These are phyloP conservation scores for Phylloscopus whistleri DNA, from an alignment of 2,113 vertebrate genomes.

Conservation along the genomic window DNA sequence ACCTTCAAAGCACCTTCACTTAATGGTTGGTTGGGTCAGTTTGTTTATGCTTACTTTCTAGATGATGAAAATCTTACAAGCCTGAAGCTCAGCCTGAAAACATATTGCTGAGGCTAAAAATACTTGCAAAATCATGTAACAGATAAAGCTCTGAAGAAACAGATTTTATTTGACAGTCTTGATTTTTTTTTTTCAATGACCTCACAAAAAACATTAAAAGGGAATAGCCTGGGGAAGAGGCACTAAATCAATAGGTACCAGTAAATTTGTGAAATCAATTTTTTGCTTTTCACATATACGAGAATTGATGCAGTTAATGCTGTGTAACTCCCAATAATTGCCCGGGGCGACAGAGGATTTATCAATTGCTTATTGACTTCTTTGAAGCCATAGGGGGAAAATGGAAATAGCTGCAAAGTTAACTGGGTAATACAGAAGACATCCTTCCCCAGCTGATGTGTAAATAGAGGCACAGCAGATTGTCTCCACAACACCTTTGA, in stretches of 20 bases:
- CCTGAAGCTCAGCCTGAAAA: slow-evolving; percentile 39
- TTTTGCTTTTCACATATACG: slow-evolving; percentile 72
- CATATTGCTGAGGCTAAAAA: slow-evolving; percentile 43
- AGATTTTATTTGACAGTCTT: slow-evolving; percentile 71
- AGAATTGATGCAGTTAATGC: slow-evolving; percentile 69
- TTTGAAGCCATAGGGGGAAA: slow-evolving; percentile 19
- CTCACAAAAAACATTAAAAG: slow-evolving; percentile 71
- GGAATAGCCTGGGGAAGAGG: slow-evolving; percentile 68
- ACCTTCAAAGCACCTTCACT: not conserved
- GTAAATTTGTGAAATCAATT: slow-evolving; percentile 75
- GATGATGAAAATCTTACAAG: slow-evolving; percentile 16
- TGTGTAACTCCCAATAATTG: slow-evolving; percentile 76
- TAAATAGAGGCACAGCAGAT: not conserved
- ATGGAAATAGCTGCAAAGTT: slow-evolving; percentile 48
- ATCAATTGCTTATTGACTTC: slow-evolving; percentile 77
- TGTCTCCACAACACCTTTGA: not conserved
- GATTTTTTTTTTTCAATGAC: slow-evolving; percentile 65
- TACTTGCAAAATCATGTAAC: slow-evolving; percentile 56
- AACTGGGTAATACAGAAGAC: slow-evolving; percentile 5
- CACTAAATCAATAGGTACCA: slow-evolving; percentile 71
- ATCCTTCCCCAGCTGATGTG: not conserved
- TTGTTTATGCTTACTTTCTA: slow-evolving; percentile 29
- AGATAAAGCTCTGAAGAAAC: slow-evolving; percentile 65
- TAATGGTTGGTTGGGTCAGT: not conserved
- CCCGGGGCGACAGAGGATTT: slow-evolving; percentile 71